A percentile compares a stretch with the other conserved stretches of the same genome.
These are phyloP conservation scores for Spea hammondii DNA, from an alignment of 2,797 vertebrate genomes.

Conservation along the genomic window DNA sequence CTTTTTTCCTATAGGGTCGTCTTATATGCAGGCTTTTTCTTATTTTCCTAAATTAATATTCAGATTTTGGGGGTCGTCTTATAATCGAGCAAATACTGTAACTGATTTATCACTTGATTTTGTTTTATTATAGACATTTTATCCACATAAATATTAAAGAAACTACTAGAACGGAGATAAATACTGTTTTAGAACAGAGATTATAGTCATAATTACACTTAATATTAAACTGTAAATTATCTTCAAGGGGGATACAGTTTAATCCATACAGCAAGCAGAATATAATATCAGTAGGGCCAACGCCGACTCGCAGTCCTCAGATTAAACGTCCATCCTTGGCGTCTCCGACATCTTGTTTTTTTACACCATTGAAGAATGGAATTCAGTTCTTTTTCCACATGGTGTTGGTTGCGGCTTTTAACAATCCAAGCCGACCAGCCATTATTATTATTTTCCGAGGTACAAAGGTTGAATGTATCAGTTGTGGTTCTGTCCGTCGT, in stretches of 20 bases:
- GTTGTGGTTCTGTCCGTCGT: not conserved
- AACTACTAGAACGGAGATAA: slow-evolving; percentile 97
- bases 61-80: too few species aligned
- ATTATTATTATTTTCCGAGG: slow-evolving; percentile 40
- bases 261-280: slow-evolving; percentile 79
- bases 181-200: slow-evolving; percentile 89
- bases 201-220: slow-evolving; percentile 85
- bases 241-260: slow-evolving; percentile 74
- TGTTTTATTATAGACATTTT: slow-evolving; percentile 89
- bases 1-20: too few species aligned
- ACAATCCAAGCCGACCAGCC: too few species aligned
- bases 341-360: not conserved
- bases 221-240: slow-evolving; percentile 83
- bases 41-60: too few species aligned
- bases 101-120: slow-evolving; percentile 64
- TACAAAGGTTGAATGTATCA: slow-evolving; percentile 54
- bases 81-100: slow-evolving; percentile 17
- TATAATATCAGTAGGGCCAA: slow-evolving; percentile 61
- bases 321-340: slow-evolving; percentile 56
- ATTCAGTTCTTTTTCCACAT: too few species aligned
- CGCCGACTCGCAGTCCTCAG: slow-evolving; percentile 58
- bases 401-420: too few species aligned
- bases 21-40: too few species aligned
- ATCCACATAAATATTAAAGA: slow-evolving; percentile 97
- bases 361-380: not conserved